These are phyloP conservation scores for Mycogona germanica DNA, from an alignment of 2,888 invertebrate species.

Conservation along the genomic window DNA sequence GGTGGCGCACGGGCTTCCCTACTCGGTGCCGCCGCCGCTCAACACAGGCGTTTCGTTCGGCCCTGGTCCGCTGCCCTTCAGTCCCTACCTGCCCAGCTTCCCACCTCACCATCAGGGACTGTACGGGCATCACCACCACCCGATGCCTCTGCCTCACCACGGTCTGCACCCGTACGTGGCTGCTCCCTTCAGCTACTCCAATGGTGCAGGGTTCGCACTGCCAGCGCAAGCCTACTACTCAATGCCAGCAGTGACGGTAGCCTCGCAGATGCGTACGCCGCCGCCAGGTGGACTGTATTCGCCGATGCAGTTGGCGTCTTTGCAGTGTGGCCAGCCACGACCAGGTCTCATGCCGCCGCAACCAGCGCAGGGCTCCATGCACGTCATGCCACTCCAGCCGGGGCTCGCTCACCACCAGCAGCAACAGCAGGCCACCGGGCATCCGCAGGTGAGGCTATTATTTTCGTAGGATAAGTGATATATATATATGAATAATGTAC, in stretches of 20 bases:
- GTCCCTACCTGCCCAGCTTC: conserved; percentile 19
- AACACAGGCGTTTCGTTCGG: conserved; percentile 16
- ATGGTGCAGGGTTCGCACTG: conserved; percentile 13
- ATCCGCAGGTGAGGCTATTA: conserved; percentile 1
- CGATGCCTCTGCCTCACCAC: conserved; percentile 21
- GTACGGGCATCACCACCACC: conserved; percentile 20
- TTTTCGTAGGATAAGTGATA: too few species aligned
- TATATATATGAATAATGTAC: too few species aligned
- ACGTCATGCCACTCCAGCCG: conserved; percentile 5
- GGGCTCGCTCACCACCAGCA: conserved; percentile 9
- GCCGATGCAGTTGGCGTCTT: conserved; percentile 22
- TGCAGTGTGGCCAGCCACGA: conserved; percentile 24
- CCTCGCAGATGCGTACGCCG: conserved; percentile 17
- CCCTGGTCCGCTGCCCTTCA: conserved; percentile 5
- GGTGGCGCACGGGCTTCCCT: conserved; percentile 14
- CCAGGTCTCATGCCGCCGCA: conserved; percentile 21
- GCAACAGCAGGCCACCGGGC: conserved; percentile 9
- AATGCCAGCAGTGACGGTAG: conserved; percentile 15
- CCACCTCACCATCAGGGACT: conserved; percentile 15
- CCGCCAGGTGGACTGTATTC: conserved; percentile 21
- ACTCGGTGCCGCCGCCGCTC: conserved; percentile 14
- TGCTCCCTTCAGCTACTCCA: conserved; percentile 19
- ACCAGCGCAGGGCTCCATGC: conserved; percentile 11
- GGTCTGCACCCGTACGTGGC: conserved; percentile 20
- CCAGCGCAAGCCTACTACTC: conserved; percentile 20